Evolutionary conservation across 2,113 vertebrate genomes (phyloP), one percentile per base, ranked within the genome.

Genomic region (Brachionichthys hirsutus): DNA sequence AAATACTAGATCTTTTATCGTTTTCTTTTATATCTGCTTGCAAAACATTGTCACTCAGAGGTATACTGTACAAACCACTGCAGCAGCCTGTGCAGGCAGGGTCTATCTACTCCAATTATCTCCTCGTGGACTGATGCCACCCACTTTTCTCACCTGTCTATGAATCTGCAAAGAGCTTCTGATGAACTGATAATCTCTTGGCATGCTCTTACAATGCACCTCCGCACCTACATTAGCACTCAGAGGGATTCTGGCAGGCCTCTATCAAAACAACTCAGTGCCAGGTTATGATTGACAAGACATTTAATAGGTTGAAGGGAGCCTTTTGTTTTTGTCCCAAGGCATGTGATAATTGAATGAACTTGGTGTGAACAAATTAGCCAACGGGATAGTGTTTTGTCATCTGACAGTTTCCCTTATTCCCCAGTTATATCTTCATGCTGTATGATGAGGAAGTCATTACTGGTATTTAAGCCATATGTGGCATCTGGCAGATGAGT

Each of bases 111-210:
- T 30, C 30, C 13, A 7, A 62, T 38, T 77, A 15, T 74, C 52
- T 50, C 41, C 49, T 34, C 12, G 68, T 85, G 75, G 75, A 81
- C 24, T 36, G 41, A 35, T 74, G 75, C 77, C 63, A 66, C 41
- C 54, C 61, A 73, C 53, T 83, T 63, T 86, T 79, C 68, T 75
- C 67, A 82, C 71, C 78, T 78, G 69, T 73, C 53, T 55, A 56
- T 74, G 71, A 74, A 58, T 74, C 66, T 77, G 67, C 9, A 64
- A 80, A 72, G 43, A n/a, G 55, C 42, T 69, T 73, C 52, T 70
- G 71, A 78, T 75, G 70, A 85, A 70, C 78, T 70, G 80, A 76
- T 83, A 83, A 88, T 85, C 81, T 77, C 54, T 70, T 85, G 82
- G 82, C 68, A 46, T 30, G 41, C 67, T 78, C 48, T 18, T 45